Percentiles rank a stretch among this genome's conserved stretches.
Conservation (phyloP, 23 tunicate genomes). For the Pegea sp. region DNA sequence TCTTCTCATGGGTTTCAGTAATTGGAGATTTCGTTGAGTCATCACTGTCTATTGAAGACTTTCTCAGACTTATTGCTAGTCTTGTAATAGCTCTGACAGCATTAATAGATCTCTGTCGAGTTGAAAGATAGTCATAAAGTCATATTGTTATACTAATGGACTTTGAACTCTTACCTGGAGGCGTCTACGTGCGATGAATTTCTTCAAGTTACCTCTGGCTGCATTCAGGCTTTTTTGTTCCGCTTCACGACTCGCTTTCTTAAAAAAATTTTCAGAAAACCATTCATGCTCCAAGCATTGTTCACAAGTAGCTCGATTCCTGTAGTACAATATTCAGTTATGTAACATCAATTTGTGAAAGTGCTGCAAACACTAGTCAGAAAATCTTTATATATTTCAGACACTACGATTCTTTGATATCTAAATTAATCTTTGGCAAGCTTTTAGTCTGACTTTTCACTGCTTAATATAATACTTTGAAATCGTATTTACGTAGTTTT, state of each 20-base stretch:
- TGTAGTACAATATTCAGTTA: neutral
- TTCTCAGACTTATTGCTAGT: conserved; percentile 38
- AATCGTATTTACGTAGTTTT: too few species aligned
- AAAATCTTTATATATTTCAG: neutral
- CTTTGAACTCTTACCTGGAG: conserved; percentile 27
- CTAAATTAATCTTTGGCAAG: neutral
- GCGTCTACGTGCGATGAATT: conserved; percentile 44
- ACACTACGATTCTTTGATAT: neutral
- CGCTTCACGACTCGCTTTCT: conserved; percentile 1
- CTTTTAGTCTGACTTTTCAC: too few species aligned
- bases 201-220: conserved; percentile 47
- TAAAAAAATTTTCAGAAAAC: conserved; percentile 7
- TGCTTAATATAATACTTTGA: too few species aligned
- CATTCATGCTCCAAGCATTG: conserved; percentile 40
- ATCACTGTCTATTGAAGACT: neutral
- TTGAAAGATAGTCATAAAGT: too few species aligned
- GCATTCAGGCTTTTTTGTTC: conserved; percentile 11
- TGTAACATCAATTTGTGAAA: neutral
- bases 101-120: conserved; percentile 50
- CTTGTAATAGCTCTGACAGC: conserved; percentile 65
- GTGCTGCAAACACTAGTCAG: neutral
- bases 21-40: neutral
- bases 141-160: too few species aligned
- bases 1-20: neutral
- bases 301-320: conserved; percentile 39